Conservation (phyloP, 2,797 vertebrate species). For the Rhyacichthys aspro region DNA sequence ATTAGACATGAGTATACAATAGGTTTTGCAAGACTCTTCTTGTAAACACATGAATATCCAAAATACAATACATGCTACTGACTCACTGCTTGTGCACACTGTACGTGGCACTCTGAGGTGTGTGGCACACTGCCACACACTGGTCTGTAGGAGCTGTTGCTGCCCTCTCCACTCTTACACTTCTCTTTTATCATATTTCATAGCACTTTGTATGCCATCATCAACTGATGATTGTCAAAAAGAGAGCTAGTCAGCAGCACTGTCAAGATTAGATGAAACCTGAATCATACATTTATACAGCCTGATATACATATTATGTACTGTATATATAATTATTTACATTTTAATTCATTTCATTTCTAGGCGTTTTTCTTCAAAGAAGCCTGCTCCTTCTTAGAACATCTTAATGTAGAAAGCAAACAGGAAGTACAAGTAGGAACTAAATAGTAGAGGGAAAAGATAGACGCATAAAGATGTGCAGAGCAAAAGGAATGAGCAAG, state of each 20-base stretch:
- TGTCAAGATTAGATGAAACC: neutral
- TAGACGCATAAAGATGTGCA: slow-evolving; percentile 38
- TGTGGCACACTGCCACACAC: slow-evolving; percentile 79
- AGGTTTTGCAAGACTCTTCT: neutral
- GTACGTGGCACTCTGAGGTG: slow-evolving; percentile 12
- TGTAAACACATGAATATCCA: slow-evolving; percentile 15
- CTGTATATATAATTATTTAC: too few species aligned
- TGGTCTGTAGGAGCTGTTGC: slow-evolving; percentile 72
- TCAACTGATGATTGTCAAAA: neutral
- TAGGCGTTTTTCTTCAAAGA: slow-evolving; percentile 13
- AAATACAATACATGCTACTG: slow-evolving; percentile 22
- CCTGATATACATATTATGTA: too few species aligned
- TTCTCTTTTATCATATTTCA: neutral
- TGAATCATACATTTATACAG: too few species aligned
- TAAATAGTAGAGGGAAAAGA: slow-evolving; percentile 22
- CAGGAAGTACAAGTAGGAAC: slow-evolving; percentile 32
- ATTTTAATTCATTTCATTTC: neutral
- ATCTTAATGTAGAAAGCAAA: slow-evolving; percentile 11
- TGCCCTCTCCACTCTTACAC: slow-evolving; percentile 8
- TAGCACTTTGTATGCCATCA: neutral
- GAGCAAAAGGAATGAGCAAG: slow-evolving; percentile 38
- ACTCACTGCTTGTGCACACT: neutral
- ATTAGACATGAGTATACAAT: slow-evolving; percentile 7
- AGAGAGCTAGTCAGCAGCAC: neutral
- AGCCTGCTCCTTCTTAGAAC: neutral